Conservation (phyloP, 2,797 vertebrate species). For the Botia almorhae region DNA sequence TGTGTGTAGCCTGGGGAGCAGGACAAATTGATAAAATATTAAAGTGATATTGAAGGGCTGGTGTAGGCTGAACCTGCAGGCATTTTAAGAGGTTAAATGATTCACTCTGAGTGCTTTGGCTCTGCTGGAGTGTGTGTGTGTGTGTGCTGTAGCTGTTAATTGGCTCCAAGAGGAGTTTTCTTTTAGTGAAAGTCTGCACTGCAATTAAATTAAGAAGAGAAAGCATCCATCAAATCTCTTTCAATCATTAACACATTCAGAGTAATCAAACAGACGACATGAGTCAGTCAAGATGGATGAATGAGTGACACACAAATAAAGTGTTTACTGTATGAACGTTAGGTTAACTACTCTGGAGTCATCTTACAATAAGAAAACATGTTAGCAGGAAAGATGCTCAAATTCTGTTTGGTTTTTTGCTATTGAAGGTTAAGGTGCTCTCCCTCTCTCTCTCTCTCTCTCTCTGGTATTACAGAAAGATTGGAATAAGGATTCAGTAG, state of each 20-base stretch:
- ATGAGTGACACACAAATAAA: conserved; percentile 1
- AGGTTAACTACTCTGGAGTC: background rate
- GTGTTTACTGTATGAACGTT: background rate
- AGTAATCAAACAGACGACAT: conserved; percentile 32
- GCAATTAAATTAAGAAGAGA: conserved; percentile 45
- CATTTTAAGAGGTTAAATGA: conserved; percentile 59
- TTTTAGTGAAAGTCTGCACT: conserved; percentile 30
- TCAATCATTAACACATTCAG: conserved; percentile 36
- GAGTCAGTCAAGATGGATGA: conserved; percentile 38
- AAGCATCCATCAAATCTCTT: conserved; percentile 38
- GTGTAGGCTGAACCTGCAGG: conserved; percentile 70
- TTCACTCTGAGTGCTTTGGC: conserved; percentile 70
- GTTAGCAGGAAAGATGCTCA: background rate
- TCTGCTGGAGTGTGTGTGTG: conserved; percentile 48
- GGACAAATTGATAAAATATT: conserved; percentile 66
- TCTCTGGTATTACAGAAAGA: too few relatives aligned
- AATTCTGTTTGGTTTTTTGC: conserved; percentile 1
- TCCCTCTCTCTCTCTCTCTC: background rate
- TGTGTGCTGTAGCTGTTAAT: conserved; percentile 33
- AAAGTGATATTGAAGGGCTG: conserved; percentile 72
- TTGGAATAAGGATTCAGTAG: too few relatives aligned
- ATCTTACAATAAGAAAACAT: conserved; percentile 1
- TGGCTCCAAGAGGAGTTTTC: conserved; percentile 45
- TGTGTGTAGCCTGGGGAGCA: conserved; percentile 59
- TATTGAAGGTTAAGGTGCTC: conserved; percentile 3